These are phyloP conservation scores for Tachina grossa DNA, from an alignment of 2,888 invertebrate genomes.

Conservation along the genomic window DNA sequence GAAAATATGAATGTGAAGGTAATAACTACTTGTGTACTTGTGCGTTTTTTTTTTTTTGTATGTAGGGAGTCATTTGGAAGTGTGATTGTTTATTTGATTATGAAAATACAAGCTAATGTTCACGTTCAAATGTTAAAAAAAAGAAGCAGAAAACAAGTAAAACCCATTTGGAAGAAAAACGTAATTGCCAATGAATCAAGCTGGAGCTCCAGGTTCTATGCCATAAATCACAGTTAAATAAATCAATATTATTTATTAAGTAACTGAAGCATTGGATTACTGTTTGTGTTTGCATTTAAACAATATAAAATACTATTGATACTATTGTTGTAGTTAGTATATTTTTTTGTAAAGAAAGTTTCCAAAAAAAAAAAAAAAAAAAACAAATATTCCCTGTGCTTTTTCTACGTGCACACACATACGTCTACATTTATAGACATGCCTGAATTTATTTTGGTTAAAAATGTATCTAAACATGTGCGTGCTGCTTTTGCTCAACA, in stretches of 20 bases:
- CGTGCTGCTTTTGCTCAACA: constrained; percentile 21
- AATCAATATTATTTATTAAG: constrained; percentile 63
- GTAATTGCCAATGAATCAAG: background rate
- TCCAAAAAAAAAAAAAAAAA: no score
- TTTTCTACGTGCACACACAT: background rate
- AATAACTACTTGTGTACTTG: background rate
- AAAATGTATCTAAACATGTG: constrained; percentile 11
- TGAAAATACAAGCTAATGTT: constrained; percentile 56
- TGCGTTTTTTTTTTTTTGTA: background rate
- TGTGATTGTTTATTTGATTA: constrained; percentile 59
- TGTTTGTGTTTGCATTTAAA: background rate
- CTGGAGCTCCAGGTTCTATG: constrained; percentile 20
- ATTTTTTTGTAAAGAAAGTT: background rate
- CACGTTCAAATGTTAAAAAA: constrained; percentile 59
- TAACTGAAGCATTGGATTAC: constrained; percentile 7
- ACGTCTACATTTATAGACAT: constrained; percentile 13
- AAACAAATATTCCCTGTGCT: no score
- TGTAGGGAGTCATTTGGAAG: background rate
- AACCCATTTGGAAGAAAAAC: constrained; percentile 26
- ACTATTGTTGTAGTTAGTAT: background rate
- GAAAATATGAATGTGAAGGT: constrained; percentile 7
- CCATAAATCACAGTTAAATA: constrained; percentile 65
- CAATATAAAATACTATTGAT: background rate
- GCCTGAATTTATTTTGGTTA: constrained; percentile 1
- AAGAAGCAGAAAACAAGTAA: constrained; percentile 15